These are phyloP conservation scores for Clunio marinus DNA, from an alignment of 2,888 invertebrate species.

Conservation along the genomic window DNA sequence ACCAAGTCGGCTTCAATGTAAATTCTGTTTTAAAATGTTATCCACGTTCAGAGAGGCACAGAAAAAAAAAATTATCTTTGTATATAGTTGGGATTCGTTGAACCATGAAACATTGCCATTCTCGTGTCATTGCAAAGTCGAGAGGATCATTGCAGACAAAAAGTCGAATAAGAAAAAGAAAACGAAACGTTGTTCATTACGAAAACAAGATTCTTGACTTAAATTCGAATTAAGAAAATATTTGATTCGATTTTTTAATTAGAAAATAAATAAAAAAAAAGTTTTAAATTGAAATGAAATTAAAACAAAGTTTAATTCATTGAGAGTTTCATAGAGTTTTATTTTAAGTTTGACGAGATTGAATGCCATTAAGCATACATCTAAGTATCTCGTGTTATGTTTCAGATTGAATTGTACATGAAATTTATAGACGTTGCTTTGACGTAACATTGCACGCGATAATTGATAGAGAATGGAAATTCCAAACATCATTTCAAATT, in stretches of 20 bases:
- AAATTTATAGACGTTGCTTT: too few relatives aligned
- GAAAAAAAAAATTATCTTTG: not conserved
- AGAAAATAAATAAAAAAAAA: not conserved
- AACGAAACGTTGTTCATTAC: too few relatives aligned
- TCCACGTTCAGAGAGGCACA: not conserved
- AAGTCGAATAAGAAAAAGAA: not conserved
- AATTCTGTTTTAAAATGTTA: not conserved
- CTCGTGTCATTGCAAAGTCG: conserved; percentile 6
- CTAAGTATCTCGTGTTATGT: too few relatives aligned
- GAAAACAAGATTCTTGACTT: not conserved
- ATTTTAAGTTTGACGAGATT: too few relatives aligned
- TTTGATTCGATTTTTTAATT: not conserved
- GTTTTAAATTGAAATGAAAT: too few relatives aligned
- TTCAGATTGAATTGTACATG: too few relatives aligned
- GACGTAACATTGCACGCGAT: too few relatives aligned
- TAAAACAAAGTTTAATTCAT: too few relatives aligned
- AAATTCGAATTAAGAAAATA: not conserved
- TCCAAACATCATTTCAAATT: too few relatives aligned
- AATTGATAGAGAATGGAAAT: too few relatives aligned
- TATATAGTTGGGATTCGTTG: not conserved
- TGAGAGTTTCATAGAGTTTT: too few relatives aligned
- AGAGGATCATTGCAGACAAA: not conserved
- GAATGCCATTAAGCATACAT: too few relatives aligned
- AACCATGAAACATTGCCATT: conserved; percentile 4
- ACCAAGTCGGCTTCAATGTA: not conserved